These are phyloP conservation scores for Neosilurus hyrtlii DNA, from an alignment of 2,797 vertebrate genomes.

Conservation along the genomic window DNA sequence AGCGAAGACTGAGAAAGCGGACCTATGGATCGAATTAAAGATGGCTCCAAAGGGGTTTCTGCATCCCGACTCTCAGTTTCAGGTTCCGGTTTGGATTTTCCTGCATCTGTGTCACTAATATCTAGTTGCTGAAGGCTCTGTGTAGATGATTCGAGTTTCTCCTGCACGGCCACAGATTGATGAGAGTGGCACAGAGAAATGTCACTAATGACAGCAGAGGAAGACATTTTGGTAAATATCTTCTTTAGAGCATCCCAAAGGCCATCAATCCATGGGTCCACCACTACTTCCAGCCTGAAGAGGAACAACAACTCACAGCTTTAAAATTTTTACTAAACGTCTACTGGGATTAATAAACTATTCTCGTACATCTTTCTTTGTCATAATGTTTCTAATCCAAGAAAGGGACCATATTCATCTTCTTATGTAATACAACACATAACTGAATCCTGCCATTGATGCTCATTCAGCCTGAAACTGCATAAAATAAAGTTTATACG, in stretches of 20 bases:
- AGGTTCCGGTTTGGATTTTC: constrained; percentile 39
- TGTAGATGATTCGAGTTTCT: constrained; percentile 51
- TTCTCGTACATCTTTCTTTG: neutral
- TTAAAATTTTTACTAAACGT: neutral
- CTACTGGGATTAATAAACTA: neutral
- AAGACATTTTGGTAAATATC: constrained; percentile 71
- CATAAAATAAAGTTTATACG: neutral
- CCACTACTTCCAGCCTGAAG: constrained; percentile 86
- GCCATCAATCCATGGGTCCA: constrained; percentile 93
- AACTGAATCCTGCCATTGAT: neutral
- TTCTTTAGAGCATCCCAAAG: constrained; percentile 85
- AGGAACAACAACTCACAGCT: neutral
- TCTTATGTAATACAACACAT: neutral
- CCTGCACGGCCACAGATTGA: constrained; percentile 5
- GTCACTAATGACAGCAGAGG: constrained; percentile 51
- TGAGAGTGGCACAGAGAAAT: constrained; percentile 24
- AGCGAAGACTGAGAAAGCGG: constrained; percentile 80
- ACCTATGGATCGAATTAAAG: constrained; percentile 75
- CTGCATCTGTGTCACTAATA: constrained; percentile 61
- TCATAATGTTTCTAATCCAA: neutral
- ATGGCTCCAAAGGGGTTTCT: constrained; percentile 56
- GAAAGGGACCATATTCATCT: neutral
- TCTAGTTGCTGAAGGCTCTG: constrained; percentile 73
- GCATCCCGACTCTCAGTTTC: constrained; percentile 37
- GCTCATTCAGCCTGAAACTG: neutral